Evolutionary conservation across 23 tunicate species (phyloP).

Genomic region (Botrylloides violaceus): DNA sequence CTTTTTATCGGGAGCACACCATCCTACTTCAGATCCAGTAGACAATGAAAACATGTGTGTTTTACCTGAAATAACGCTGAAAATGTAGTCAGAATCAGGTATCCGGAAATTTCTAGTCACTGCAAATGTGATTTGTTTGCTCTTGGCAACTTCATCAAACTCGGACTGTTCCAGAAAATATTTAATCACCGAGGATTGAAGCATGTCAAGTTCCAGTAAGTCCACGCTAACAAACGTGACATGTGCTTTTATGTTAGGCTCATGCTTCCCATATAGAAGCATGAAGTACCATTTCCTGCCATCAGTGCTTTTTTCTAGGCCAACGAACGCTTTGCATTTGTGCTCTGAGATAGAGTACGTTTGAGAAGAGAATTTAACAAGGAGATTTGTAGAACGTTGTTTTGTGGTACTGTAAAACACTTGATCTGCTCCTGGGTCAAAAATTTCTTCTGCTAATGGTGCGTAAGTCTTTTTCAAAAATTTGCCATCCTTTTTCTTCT

Average conservation of each 20-base stretch:
- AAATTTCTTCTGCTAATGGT: constrained; percentile 29
- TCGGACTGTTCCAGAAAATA: constrained; percentile 13
- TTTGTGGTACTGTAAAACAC: constrained; percentile 25
- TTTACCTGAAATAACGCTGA: constrained; percentile 38
- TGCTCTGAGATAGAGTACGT: constrained; percentile 25
- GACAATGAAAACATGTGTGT: constrained; percentile 34
- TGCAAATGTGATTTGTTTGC: constrained; percentile 22
- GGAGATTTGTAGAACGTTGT: constrained; percentile 25
- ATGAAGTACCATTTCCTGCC: constrained; percentile 57
- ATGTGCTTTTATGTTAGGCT: constrained; percentile 48
- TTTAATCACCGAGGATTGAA: constrained; percentile 31
- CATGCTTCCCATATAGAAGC: constrained; percentile 50
- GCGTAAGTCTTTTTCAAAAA: constrained; percentile 54
- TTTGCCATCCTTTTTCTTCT: constrained; percentile 33
- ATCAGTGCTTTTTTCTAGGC: background rate
- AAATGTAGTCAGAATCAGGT: constrained; percentile 46
- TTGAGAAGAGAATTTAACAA: constrained; percentile 34
- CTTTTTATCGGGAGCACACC: constrained; percentile 6
- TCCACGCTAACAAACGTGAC: constrained; percentile 46
- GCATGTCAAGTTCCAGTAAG: constrained; percentile 26
- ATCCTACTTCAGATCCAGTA: constrained; percentile 39
- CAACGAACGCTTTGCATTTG: constrained; percentile 12
- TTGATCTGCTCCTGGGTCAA: constrained; percentile 29
- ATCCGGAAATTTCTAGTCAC: constrained; percentile 31
- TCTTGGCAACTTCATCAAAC: constrained; percentile 25